These are phyloP conservation scores for Chironomus tentans DNA, from an alignment of 2,888 invertebrate genomes.

Conservation along the genomic window DNA sequence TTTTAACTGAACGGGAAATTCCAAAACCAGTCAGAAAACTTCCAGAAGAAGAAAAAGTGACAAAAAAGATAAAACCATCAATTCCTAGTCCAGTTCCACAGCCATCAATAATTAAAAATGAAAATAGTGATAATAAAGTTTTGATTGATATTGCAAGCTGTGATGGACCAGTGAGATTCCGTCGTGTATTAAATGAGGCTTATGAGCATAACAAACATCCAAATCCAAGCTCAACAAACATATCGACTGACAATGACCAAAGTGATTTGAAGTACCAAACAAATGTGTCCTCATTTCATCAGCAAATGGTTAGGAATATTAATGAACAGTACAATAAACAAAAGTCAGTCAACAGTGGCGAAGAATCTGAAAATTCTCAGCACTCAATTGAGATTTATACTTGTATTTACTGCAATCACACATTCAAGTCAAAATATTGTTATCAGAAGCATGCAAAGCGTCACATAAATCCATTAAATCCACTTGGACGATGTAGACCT, in stretches of 20 bases:
- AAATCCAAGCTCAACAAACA: conserved; percentile 4
- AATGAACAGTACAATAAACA: conserved; percentile 34
- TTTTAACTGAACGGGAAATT: conserved; percentile 20
- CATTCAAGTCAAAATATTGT: conserved; percentile 76
- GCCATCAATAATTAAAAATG: background rate
- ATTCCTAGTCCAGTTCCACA: conserved; percentile 21
- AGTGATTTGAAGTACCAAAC: conserved; percentile 14
- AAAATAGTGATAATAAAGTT: conserved; percentile 44
- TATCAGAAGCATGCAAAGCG: conserved; percentile 70
- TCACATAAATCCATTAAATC: conserved; percentile 52
- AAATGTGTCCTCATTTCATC: conserved; percentile 37
- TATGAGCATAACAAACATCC: conserved; percentile 45
- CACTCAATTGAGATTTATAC: conserved; percentile 47
- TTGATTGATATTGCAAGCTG: conserved; percentile 83
- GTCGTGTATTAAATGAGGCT: conserved; percentile 73
- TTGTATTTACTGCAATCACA: conserved; percentile 67
- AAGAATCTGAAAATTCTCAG: conserved; percentile 34
- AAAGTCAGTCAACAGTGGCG: conserved; percentile 28
- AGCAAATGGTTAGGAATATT: conserved; percentile 42
- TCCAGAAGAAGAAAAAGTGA: background rate
- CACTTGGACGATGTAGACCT: background rate
- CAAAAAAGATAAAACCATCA: background rate
- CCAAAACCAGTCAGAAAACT: background rate
- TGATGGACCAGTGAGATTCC: conserved; percentile 82
- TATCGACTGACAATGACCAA: background rate